Evolutionary conservation across 2,797 vertebrate species (phyloP).

Genomic region (Rhinoraja longicauda): DNA sequence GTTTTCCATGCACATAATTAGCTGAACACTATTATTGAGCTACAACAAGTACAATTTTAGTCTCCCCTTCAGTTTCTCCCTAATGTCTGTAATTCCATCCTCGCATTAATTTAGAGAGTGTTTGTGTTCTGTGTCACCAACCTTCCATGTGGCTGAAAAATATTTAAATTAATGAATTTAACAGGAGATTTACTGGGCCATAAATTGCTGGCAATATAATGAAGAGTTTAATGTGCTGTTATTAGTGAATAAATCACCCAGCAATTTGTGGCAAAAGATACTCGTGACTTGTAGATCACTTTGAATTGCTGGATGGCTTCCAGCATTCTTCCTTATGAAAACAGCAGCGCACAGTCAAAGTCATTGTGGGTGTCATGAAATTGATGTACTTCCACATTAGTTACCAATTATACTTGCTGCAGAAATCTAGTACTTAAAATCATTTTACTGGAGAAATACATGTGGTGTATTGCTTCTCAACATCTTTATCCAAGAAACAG

Average conservation of each 20-base stretch:
- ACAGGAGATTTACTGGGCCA: background rate
- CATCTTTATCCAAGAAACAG: background rate
- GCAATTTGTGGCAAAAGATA: background rate
- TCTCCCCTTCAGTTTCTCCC: background rate
- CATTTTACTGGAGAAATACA: background rate
- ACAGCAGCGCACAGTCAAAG: background rate
- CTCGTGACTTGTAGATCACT: background rate
- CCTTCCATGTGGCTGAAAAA: background rate
- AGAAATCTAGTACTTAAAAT: background rate
- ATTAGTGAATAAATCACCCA: background rate
- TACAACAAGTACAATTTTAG: background rate
- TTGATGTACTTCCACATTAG: background rate
- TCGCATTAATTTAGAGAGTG: background rate
- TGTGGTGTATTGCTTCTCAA: background rate
- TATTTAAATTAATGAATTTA: background rate
- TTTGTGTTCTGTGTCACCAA: slow-evolving; percentile 1
- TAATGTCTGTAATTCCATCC: background rate
- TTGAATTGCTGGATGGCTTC: background rate
- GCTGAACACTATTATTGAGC: background rate
- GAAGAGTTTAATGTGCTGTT: background rate
- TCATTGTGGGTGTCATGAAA: background rate
- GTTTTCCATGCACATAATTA: background rate
- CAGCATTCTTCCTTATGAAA: background rate
- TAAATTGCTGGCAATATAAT: background rate
- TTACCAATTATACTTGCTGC: background rate